Evolutionary conservation across 2,113 vertebrate genomes (phyloP), one percentile per base, ranked within the genome.

Genomic region (Rhynchopsitta pachyrhyncha): DNA sequence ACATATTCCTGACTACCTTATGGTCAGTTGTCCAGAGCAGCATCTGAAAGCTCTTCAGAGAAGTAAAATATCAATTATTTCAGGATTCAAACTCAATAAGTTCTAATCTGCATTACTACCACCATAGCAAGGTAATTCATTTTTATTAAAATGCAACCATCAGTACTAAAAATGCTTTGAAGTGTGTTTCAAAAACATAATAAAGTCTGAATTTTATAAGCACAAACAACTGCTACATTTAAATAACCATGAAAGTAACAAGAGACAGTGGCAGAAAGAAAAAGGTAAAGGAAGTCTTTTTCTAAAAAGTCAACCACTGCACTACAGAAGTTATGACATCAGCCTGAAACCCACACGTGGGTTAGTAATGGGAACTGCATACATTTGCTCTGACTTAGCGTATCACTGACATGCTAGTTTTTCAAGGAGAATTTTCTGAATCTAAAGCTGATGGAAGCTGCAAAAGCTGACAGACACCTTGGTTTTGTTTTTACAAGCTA

Each of bases 111-210:
- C 82, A 71, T 29, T 67, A 44, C 28, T 31, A 74, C 16, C 66
- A 63, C 1, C 64, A 37, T 24, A 93, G 47, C 22, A 64, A 88
- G 29, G 49, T 62, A 87, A 88, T 93, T 85, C 78, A 18, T 75
- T 92, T 89, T 81, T 37, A 96, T 92, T 75, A 94, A 92, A 86
- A 75, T 71, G 63, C 88, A 91, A 20, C 50, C 0, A 0, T 79
- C 71, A 17, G 10, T 68, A 79, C 35, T 64, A 86, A 91, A 88
- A 94, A 68, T 37, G 63, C 83, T 94, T 95, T 93, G 90, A 96
- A 96, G 86, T 49, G 22, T 5, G 15, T 88, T 95, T 90, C 80
- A 94, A 90, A 93, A 94, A 82, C 75, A 63, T 2, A 85, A 53
- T 17, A 46, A 83, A 50, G 33, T 35, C 52, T 70, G 64, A 88